These are phyloP conservation scores for Danio tinwini DNA, from an alignment of 2,797 vertebrate species.

Conservation along the genomic window DNA sequence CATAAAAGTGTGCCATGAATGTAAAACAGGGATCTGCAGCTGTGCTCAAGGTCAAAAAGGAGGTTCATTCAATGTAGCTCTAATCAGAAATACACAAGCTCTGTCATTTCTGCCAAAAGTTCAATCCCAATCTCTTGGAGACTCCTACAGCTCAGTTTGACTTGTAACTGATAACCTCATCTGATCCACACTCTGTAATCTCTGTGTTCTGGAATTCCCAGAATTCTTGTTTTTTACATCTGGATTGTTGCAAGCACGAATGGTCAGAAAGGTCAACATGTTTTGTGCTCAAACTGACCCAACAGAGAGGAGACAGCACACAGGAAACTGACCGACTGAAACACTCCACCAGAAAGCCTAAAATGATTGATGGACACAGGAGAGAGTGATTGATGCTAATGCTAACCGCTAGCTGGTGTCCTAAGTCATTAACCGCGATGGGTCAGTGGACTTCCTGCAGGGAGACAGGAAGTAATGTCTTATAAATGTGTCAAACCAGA, in stretches of 20 bases:
- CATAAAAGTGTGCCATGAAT: not conserved
- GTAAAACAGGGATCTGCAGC: not conserved
- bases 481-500: conserved; percentile 56
- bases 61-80: not conserved
- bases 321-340: conserved; percentile 37
- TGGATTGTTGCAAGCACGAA: conserved; percentile 44
- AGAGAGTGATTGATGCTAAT: conserved; percentile 36
- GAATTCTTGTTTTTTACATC: conserved; percentile 41
- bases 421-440: conserved; percentile 41
- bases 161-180: conserved; percentile 31
- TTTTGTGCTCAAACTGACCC: conserved; percentile 31
- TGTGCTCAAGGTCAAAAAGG: not conserved
- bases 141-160: conserved; percentile 25
- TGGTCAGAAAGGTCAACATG: conserved; percentile 40
- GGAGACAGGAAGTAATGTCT: conserved; percentile 46
- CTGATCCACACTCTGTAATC: conserved; percentile 45
- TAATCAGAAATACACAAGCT: not conserved
- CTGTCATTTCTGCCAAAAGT: not conserved
- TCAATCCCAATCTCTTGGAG: not conserved
- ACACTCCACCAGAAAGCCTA: not conserved
- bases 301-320: conserved; percentile 43
- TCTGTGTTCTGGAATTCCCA: conserved; percentile 36
- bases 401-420: conserved; percentile 44
- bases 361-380: conserved; percentile 17
- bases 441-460: conserved; percentile 51